Percentiles rank a stretch among this genome's conserved stretches.
phyloP scores from a whole-genome alignment of 1,140 invertebrate species.

The Littorina saxatilis region DNA sequence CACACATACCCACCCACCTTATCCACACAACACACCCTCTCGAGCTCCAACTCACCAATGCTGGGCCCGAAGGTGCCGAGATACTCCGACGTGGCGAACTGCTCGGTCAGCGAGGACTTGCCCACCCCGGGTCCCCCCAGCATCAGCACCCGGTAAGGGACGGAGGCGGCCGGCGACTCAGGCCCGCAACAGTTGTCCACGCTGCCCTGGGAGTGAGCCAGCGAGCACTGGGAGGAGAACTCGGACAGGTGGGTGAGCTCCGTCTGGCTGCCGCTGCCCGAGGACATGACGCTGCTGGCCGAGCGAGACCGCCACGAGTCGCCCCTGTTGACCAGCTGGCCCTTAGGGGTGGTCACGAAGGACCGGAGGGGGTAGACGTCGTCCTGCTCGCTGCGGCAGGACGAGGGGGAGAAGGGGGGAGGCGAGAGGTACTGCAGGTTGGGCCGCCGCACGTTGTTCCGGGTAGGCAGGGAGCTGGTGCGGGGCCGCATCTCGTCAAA shows the following conservation, averaged over 20 bases:
- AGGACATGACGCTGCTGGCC: conserved; percentile 82
- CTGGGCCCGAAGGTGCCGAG: conserved; percentile 92
- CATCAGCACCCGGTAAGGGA: conserved; percentile 85
- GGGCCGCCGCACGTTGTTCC: conserved; percentile 54
- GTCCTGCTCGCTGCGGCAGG: conserved; percentile 68
- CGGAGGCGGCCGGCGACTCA: conserved; percentile 17
- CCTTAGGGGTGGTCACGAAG: conserved; percentile 92
- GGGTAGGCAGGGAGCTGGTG: conserved; percentile 64
- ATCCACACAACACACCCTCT: neutral
- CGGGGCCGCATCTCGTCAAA: conserved; percentile 64
- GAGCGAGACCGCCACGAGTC: conserved; percentile 86
- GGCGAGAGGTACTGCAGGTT: conserved; percentile 53
- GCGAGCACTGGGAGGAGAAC: conserved; percentile 44
- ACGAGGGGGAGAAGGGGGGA: conserved; percentile 9
- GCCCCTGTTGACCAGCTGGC: conserved; percentile 93
- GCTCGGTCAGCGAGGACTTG: conserved; percentile 90
- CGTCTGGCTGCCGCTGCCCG: conserved; percentile 78
- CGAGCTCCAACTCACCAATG: conserved; percentile 59
- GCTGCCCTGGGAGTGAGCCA: conserved; percentile 41
- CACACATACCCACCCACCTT: neutral
- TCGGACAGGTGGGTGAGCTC: conserved; percentile 48
- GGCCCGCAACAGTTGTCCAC: conserved; percentile 25
- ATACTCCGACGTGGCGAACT: conserved; percentile 96
- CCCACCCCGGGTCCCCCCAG: conserved; percentile 91
- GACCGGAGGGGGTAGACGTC: conserved; percentile 90